These are phyloP conservation scores for Peucedramus taeniatus DNA, from an alignment of 2,113 vertebrate genomes.

Conservation along the genomic window DNA sequence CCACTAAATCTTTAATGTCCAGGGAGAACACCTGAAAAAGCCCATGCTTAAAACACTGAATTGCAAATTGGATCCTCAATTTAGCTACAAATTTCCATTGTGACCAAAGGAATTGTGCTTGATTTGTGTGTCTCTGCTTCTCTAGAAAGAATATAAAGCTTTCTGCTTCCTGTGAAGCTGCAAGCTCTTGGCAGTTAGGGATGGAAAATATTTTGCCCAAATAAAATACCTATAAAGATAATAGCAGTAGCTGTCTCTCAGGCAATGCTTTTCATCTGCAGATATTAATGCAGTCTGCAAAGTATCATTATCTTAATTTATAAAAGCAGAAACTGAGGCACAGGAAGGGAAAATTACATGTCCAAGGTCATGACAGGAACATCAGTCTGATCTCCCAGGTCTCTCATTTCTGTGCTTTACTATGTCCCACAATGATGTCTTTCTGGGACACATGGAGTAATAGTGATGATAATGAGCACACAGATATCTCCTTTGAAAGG, in stretches of 20 bases:
- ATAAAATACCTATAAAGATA: not conserved
- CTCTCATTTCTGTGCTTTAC: not conserved
- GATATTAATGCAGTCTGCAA: not conserved
- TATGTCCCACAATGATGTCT: not conserved
- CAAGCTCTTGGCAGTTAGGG: not conserved
- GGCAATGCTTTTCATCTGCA: not conserved
- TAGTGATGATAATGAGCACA: not conserved
- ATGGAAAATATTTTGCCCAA: not conserved
- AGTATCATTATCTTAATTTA: not conserved
- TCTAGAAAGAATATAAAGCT: not conserved
- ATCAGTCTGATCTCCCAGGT: not conserved
- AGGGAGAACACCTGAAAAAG: constrained; percentile 33
- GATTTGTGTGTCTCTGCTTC: not conserved
- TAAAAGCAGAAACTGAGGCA: constrained; percentile 29
- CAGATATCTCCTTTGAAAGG: constrained; percentile 15
- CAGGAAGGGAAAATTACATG: not conserved
- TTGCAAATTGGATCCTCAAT: not conserved
- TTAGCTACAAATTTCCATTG: not conserved
- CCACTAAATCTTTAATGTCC: not conserved
- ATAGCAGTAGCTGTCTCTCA: not conserved
- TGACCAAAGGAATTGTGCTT: not conserved
- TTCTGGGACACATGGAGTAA: not conserved
- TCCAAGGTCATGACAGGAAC: not conserved
- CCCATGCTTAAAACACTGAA: not conserved
- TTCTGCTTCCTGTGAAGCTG: not conserved